These are phyloP conservation scores for Rhamnusium bicolor DNA, from an alignment of 2,888 invertebrate species.

Conservation along the genomic window DNA sequence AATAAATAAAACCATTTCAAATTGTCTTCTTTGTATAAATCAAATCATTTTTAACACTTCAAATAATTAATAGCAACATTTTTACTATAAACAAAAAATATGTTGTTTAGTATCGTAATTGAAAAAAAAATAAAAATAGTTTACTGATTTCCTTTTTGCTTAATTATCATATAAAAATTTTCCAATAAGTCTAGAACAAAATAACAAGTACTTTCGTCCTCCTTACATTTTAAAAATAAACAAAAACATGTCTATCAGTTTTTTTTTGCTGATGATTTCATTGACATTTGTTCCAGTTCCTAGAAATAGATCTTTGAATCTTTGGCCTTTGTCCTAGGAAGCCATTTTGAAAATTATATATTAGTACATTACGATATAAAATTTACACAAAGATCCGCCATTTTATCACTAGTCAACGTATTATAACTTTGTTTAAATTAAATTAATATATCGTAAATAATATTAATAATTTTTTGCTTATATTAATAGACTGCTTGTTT, in stretches of 20 bases:
- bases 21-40: no score
- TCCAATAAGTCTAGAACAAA: no score
- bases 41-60: no score
- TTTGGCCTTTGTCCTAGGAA: slow-evolving; percentile 28
- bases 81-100: no score
- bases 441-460: background rate
- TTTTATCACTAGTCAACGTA: background rate
- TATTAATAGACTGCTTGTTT: slow-evolving; percentile 30
- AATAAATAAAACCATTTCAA: no score
- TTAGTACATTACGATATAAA: background rate
- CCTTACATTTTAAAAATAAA: background rate
- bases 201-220: slow-evolving; percentile 6
- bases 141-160: no score
- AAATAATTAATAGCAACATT: no score
- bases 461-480: slow-evolving; percentile 20
- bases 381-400: no score
- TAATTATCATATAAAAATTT: no score
- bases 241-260: slow-evolving; percentile 6
- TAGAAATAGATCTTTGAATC: slow-evolving; percentile 34
- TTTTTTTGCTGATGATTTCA: slow-evolving; percentile 22
- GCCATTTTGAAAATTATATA: slow-evolving; percentile 26
- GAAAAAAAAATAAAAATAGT: no score
- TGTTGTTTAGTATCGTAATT: no score
- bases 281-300: slow-evolving; percentile 39
- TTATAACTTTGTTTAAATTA: background rate